Percentiles rank a stretch among this genome's conserved stretches.
Evolutionary conservation across 2,888 invertebrate genomes (phyloP).

Genomic region (Elysia crispata): DNA sequence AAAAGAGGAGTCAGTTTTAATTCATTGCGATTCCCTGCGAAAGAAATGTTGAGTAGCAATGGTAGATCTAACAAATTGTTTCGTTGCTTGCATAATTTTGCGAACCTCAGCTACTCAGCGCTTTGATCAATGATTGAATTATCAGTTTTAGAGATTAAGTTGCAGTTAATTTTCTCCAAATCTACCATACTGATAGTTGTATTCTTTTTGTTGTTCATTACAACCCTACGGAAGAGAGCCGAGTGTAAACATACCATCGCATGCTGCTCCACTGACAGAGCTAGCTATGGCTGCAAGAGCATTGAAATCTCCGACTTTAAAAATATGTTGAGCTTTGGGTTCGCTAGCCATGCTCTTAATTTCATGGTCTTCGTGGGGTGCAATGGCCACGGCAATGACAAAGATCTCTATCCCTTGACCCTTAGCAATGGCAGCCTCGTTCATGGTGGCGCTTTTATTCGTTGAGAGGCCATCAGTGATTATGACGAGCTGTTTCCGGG

Average conservation of each 20-base stretch:
- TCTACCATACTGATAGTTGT: no score
- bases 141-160: no score
- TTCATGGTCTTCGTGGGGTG: slow-evolving; percentile 57
- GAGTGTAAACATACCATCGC: slow-evolving; percentile 55
- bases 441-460: slow-evolving; percentile 42
- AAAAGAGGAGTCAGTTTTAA: no score
- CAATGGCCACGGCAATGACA: slow-evolving; percentile 61
- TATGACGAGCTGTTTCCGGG: slow-evolving; percentile 60
- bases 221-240: no score
- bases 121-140: no score
- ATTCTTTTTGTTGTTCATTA: no score
- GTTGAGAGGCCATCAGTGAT: slow-evolving; percentile 65
- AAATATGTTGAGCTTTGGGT: slow-evolving; percentile 61
- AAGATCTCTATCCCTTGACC: slow-evolving; percentile 57
- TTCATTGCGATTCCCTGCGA: no score
- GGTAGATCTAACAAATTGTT: no score
- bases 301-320: slow-evolving; percentile 59
- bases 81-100: no score
- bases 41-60: no score
- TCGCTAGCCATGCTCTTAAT: slow-evolving; percentile 60
- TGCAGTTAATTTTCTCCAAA: no score
- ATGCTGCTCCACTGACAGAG: slow-evolving; percentile 58
- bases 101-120: no score
- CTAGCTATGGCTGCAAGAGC: slow-evolving; percentile 59
- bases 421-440: slow-evolving; percentile 54